Evolutionary conservation across 1,140 invertebrate genomes (phyloP).

Genomic region (Oedothorax gibbosus): DNA sequence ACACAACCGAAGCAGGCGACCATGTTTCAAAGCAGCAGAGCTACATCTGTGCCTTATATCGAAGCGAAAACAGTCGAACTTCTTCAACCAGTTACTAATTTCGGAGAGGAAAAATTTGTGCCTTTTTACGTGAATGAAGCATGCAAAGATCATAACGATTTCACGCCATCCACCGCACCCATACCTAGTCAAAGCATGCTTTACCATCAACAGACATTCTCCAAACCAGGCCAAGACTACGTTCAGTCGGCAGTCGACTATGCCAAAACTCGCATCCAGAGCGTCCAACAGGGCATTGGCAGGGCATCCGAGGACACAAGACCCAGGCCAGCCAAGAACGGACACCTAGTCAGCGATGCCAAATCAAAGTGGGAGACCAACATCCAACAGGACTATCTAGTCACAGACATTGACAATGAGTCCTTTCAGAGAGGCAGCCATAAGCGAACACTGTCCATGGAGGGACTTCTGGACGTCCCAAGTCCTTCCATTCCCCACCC

Average conservation of each 20-base stretch:
- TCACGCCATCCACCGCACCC: background rate
- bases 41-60: slow-evolving; percentile 27
- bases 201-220: background rate
- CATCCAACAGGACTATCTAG: slow-evolving; percentile 57
- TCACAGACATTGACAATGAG: slow-evolving; percentile 63
- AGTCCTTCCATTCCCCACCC: slow-evolving; percentile 74
- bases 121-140: slow-evolving; percentile 38
- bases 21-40: slow-evolving; percentile 27
- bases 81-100: background rate
- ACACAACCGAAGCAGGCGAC: slow-evolving; percentile 40
- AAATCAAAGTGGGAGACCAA: slow-evolving; percentile 65
- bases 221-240: slow-evolving; percentile 44
- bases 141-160: background rate
- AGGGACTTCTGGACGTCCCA: slow-evolving; percentile 48
- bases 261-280: slow-evolving; percentile 76
- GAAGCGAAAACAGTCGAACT: background rate
- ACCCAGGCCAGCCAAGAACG: slow-evolving; percentile 65
- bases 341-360: slow-evolving; percentile 65
- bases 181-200: background rate
- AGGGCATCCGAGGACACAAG: slow-evolving; percentile 72
- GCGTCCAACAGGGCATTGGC: slow-evolving; percentile 70
- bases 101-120: background rate
- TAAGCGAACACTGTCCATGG: slow-evolving; percentile 39
- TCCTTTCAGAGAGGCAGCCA: slow-evolving; percentile 41
- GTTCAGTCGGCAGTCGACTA: slow-evolving; percentile 74